phyloP scores from a whole-genome alignment of 1,140 invertebrate genomes.

The Hyles vespertilio region DNA sequence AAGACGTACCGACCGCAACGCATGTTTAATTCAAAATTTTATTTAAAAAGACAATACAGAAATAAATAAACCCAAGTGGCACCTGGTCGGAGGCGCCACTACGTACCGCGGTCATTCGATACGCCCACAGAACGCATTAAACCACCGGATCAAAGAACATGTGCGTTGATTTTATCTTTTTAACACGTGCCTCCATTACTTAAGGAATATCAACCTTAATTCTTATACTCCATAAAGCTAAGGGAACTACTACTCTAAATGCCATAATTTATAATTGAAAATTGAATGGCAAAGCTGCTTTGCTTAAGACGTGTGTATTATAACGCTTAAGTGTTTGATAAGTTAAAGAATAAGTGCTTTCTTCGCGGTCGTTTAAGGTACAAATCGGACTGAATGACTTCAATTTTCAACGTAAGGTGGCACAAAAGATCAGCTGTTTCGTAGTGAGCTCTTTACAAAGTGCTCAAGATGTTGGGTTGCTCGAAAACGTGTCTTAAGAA shows the following conservation, averaged over 20 bases:
- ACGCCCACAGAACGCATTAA: conserved; percentile 69
- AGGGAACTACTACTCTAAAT: no score
- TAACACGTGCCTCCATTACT: conserved; percentile 42
- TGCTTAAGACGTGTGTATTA: no score
- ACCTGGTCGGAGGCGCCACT: conserved; percentile 50
- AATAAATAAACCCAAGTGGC: conserved; percentile 5
- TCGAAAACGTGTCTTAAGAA: conserved; percentile 1
- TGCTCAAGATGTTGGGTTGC: conserved; percentile 2
- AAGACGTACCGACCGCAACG: no score
- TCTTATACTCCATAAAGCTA: no score
- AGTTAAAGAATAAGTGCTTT: no score
- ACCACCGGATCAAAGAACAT: conserved; percentile 67
- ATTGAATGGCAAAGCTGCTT: no score
- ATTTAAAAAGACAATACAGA: conserved; percentile 7
- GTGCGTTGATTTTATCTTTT: conserved; percentile 56
- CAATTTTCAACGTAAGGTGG: not conserved
- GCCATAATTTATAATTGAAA: no score
- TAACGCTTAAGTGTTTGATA: no score
- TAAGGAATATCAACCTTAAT: conserved; percentile 23
- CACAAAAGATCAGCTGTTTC: conserved; percentile 54
- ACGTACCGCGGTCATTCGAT: conserved; percentile 55
- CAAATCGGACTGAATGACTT: no score
- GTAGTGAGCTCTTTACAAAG: conserved; percentile 1
- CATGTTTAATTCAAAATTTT: not conserved
- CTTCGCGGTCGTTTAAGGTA: no score